Base-by-base conservation (phyloP, 2,797 vertebrate species). In the Crocodylus rhombifer region DNA sequence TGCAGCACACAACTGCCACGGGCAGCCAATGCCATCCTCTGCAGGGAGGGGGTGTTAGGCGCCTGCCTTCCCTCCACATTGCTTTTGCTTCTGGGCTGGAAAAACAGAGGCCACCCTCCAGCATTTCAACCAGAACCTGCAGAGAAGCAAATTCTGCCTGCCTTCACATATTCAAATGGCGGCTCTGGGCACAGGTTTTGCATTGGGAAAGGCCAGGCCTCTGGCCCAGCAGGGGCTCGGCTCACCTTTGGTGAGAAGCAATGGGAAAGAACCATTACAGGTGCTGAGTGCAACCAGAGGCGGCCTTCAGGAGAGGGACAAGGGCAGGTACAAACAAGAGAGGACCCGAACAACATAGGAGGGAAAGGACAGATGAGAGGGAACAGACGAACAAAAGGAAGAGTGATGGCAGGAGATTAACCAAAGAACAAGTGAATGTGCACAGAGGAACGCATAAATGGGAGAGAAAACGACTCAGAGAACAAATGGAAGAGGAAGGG, bases 401-500 rank as follows among this genome's bases (percentile, higher is more conserved):
- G 94, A 94, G 94, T 91, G 92, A 90, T 84, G 93, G 23, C 17
- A 21, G 6, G 60, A 23, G 60, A 61, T 23, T 20, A 23, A 23
- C 60, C 18, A 18, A 18, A 16, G 16, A 18, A 10, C 20, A 18
- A 23, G 21, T 17, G 23, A 23, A 23, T 10, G 60, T 20, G 42
- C 15, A 51, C 51, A 55, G 15, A 55, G 16, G 26, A n/a, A 75
- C 5, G 69, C 21, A 73, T 42, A 91, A 97, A 95, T 56, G 81
- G 92, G 92, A 90, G 74, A 75, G 62, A 64, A 88, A 94, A 96
- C 7, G 14, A 95, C 82, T 77, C 92, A 95, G 87, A 61, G 92
- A 94, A 95, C 94, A 96, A 96, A 96, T 95, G 94, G 93, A 91
- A 86, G 88, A 95, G 94, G 93, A 92, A 92, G 71, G 86, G 89